Percentiles rank a stretch among this genome's conserved stretches.
Conservation (phyloP, 2,797 vertebrate species). For the Acanthurus lineatus region DNA sequence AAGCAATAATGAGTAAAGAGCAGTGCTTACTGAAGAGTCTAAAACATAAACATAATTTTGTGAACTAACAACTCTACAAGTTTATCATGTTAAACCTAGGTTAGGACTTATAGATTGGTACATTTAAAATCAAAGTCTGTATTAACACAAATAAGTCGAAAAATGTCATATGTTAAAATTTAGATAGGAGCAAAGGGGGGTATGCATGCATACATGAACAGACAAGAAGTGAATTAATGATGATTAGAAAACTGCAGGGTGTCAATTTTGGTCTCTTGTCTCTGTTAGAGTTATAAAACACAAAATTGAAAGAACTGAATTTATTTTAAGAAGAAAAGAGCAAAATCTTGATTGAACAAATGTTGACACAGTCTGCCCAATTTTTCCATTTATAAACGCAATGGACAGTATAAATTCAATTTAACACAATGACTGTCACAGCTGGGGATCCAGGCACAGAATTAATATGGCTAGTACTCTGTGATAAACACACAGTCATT, state of each 20-base stretch:
- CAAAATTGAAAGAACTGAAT: background rate
- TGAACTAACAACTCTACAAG: background rate
- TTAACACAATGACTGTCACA: conserved; percentile 45
- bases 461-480: conserved; percentile 40
- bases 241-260: background rate
- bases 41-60: background rate
- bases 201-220: background rate
- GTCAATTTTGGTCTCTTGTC: background rate
- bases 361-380: conserved; percentile 5
- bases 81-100: background rate
- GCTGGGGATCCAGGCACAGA: conserved; percentile 28
- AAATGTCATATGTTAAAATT: too few relatives aligned
- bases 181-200: background rate
- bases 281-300: background rate
- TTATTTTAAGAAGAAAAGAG: conserved; percentile 23
- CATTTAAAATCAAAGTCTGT: too few relatives aligned
- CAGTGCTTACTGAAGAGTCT: background rate
- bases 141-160: too few relatives aligned
- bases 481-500: conserved; percentile 58
- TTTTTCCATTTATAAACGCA: conserved; percentile 23
- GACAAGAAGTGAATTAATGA: background rate
- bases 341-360: conserved; percentile 3
- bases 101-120: too few relatives aligned
- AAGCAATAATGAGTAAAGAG: background rate
- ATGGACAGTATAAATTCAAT: conserved; percentile 41